A percentile compares a stretch with the other conserved stretches of the same genome.
These are phyloP conservation scores for Mesorhabditis spiculigera DNA, from an alignment of 2,888 invertebrate species.

Conservation along the genomic window DNA sequence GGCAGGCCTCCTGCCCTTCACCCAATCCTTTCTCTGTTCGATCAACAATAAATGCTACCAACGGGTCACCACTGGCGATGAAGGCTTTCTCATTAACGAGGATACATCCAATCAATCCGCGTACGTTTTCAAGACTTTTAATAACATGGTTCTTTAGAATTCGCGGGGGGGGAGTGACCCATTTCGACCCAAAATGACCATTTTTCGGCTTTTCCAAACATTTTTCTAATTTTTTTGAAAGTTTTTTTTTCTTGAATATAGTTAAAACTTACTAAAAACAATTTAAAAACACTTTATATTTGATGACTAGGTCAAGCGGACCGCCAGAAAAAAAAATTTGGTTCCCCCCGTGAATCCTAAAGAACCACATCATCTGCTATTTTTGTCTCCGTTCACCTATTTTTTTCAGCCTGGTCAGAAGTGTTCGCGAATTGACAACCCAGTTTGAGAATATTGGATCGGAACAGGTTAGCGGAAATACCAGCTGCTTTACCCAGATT, in stretches of 20 bases:
- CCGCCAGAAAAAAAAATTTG: too few species aligned
- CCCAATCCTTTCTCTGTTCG: constrained; percentile 55
- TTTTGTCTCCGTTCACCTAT: not conserved
- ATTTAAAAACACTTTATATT: too few species aligned
- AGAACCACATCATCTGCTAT: constrained; percentile 7
- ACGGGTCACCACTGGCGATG: constrained; percentile 44
- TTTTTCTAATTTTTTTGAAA: too few species aligned
- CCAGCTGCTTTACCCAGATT: not conserved
- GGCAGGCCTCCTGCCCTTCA: constrained; percentile 61
- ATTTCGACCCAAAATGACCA: too few species aligned
- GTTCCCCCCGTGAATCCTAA: too few species aligned
- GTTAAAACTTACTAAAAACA: too few species aligned
- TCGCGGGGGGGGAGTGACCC: too few species aligned
- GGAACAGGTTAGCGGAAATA: not conserved
- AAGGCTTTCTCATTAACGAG: constrained; percentile 27
- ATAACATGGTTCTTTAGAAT: too few species aligned
- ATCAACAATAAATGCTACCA: constrained; percentile 37
- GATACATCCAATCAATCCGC: constrained; percentile 27
- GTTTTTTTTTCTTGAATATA: too few species aligned
- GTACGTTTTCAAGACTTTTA: too few species aligned
- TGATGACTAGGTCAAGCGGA: too few species aligned
- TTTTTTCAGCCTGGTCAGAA: not conserved
- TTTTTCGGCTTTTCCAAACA: too few species aligned
- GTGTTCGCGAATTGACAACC: not conserved
- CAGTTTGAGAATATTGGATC: constrained; percentile 4